Percentiles rank a stretch among this genome's conserved stretches.
Evolutionary conservation across 2,888 invertebrate genomes (phyloP).

Genomic region (Hemithea aestivaria): DNA sequence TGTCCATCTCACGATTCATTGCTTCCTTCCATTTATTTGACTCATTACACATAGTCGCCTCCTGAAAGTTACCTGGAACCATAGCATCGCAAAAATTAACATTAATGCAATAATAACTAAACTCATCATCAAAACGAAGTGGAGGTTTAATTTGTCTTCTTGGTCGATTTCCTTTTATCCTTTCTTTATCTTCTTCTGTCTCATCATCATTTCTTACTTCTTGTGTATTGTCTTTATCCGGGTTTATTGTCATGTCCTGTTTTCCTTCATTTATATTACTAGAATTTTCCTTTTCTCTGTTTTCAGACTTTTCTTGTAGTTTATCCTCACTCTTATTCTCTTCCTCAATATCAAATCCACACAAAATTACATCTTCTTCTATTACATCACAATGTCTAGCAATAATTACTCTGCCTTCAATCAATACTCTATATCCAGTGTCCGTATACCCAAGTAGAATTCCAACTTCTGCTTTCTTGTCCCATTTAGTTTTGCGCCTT

Average conservation of each 20-base stretch:
- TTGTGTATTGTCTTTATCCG: slow-evolving; percentile 5
- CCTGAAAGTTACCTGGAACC: slow-evolving; percentile 32
- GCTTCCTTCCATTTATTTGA: slow-evolving; percentile 30
- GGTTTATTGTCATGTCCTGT: neutral
- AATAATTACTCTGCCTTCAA: slow-evolving; percentile 28
- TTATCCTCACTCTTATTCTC: slow-evolving; percentile 22
- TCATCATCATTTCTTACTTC: slow-evolving; percentile 13
- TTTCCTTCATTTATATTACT: neutral
- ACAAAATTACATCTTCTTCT: too few relatives aligned
- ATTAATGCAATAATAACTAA: slow-evolving; percentile 4
- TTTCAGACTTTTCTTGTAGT: slow-evolving; percentile 21
- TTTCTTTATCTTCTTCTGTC: slow-evolving; percentile 1
- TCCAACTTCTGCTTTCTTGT: too few relatives aligned
- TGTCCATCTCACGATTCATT: slow-evolving; percentile 35
- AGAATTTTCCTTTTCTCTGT: neutral
- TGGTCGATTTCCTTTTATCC: slow-evolving; percentile 7
- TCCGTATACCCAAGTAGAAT: slow-evolving; percentile 32
- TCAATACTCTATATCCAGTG: slow-evolving; percentile 31
- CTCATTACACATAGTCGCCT: slow-evolving; percentile 31
- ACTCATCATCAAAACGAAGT: neutral
- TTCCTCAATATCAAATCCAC: slow-evolving; percentile 30
- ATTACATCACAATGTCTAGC: slow-evolving; percentile 31
- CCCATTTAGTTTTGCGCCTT: too few relatives aligned
- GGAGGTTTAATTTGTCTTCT: slow-evolving; percentile 13
- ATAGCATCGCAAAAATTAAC: slow-evolving; percentile 31